These are phyloP conservation scores for Anaspis maculata DNA, from an alignment of 2,888 invertebrate species.

Conservation along the genomic window DNA sequence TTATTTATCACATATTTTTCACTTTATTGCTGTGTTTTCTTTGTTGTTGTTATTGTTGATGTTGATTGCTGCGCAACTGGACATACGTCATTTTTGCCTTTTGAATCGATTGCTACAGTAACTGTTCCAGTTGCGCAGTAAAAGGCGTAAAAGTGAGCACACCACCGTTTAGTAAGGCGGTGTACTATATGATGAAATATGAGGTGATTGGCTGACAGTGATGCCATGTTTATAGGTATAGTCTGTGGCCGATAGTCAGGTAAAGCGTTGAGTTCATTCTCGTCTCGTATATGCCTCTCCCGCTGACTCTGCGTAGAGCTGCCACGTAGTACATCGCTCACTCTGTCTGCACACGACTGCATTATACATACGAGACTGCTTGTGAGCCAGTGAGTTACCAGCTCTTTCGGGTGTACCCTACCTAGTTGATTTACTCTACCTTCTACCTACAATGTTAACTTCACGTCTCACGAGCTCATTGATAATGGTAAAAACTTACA, in stretches of 20 bases:
- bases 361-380: slow-evolving; percentile 33
- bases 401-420: slow-evolving; percentile 31
- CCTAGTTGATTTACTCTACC: slow-evolving; percentile 33
- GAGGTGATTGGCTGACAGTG: slow-evolving; percentile 37
- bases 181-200: too few species aligned
- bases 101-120: neutral
- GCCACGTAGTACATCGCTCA: slow-evolving; percentile 37
- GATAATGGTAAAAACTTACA: slow-evolving; percentile 36
- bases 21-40: slow-evolving; percentile 6
- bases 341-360: slow-evolving; percentile 38
- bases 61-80: slow-evolving; percentile 12
- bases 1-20: slow-evolving; percentile 6
- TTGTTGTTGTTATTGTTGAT: too few species aligned
- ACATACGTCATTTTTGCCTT: neutral
- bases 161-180: slow-evolving; percentile 6
- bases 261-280: slow-evolving; percentile 36
- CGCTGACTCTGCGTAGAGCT: slow-evolving; percentile 39
- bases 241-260: slow-evolving; percentile 42
- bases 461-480: slow-evolving; percentile 39
- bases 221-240: slow-evolving; percentile 46
- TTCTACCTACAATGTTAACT: slow-evolving; percentile 36
- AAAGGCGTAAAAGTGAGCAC: slow-evolving; percentile 11
- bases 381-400: slow-evolving; percentile 40
- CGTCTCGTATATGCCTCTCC: slow-evolving; percentile 33
- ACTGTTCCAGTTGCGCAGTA: slow-evolving; percentile 11